A percentile compares a stretch with the other conserved stretches of the same genome.
These are phyloP conservation scores for Uria lomvia DNA, from an alignment of 2,113 vertebrate genomes.

Conservation along the genomic window DNA sequence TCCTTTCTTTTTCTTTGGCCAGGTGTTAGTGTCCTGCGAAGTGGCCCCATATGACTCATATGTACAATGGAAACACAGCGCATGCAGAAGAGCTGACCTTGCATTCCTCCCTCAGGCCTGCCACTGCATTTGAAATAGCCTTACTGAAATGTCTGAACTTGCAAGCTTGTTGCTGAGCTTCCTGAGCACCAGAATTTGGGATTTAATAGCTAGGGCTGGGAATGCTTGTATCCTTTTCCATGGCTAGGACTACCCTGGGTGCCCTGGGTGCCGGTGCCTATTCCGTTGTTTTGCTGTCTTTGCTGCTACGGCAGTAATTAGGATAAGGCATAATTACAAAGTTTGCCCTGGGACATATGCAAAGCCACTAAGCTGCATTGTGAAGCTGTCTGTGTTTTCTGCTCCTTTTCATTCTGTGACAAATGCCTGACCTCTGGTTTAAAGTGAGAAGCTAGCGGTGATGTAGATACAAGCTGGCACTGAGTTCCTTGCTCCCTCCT, in stretches of 20 bases:
- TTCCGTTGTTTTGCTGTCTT: not conserved
- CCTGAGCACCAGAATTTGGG: not conserved
- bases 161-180: not conserved
- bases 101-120: not conserved
- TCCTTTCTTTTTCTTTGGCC: not conserved
- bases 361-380: not conserved
- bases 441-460: not conserved
- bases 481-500: not conserved
- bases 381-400: not conserved
- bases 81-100: not conserved
- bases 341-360: not conserved
- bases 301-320: not conserved
- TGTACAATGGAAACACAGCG: fast-evolving
- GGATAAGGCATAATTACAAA: not conserved
- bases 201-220: not conserved
- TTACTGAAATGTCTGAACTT: not conserved
- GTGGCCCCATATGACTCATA: not conserved
- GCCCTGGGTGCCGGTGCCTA: not conserved
- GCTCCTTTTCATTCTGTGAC: not conserved
- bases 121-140: not conserved
- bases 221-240: not conserved
- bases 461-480: not conserved
- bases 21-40: not conserved
- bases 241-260: not conserved
- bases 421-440: not conserved